Percentiles rank a stretch among this genome's conserved stretches.
phyloP scores from a whole-genome alignment of 2,113 vertebrate species.

The Microtus pennsylvanicus region DNA sequence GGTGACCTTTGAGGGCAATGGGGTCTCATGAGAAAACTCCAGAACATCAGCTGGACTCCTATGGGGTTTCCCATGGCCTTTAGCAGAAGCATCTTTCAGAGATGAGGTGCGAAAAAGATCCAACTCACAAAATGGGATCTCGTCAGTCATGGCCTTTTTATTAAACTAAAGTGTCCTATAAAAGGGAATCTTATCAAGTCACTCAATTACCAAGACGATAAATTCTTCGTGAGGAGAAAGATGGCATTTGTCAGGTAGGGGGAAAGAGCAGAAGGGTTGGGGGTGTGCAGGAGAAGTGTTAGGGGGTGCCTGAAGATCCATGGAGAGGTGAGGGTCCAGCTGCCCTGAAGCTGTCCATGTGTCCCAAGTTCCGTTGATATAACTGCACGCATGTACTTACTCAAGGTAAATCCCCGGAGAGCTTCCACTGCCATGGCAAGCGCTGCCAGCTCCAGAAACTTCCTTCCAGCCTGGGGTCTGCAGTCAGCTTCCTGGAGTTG shows the following conservation, averaged over 20 bases:
- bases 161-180: conserved; percentile 9
- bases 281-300: no score
- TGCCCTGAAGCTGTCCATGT: background rate
- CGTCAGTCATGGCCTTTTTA: conserved; percentile 5
- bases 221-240: background rate
- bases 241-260: fast-evolving
- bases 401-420: background rate
- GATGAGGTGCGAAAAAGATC: background rate
- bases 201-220: background rate
- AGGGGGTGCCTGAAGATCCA: background rate
- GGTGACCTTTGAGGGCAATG: background rate
- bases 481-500: background rate
- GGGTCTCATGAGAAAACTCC: background rate
- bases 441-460: background rate
- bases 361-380: background rate
- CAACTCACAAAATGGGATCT: background rate
- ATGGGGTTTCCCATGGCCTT: background rate
- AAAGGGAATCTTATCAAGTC: background rate
- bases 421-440: background rate
- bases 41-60: no score
- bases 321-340: background rate
- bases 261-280: fast-evolving
- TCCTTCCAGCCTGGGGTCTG: background rate
- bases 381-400: no score
- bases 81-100: background rate